Conservation (phyloP, 2,797 vertebrate genomes). For the Atherinosoma microstoma region DNA sequence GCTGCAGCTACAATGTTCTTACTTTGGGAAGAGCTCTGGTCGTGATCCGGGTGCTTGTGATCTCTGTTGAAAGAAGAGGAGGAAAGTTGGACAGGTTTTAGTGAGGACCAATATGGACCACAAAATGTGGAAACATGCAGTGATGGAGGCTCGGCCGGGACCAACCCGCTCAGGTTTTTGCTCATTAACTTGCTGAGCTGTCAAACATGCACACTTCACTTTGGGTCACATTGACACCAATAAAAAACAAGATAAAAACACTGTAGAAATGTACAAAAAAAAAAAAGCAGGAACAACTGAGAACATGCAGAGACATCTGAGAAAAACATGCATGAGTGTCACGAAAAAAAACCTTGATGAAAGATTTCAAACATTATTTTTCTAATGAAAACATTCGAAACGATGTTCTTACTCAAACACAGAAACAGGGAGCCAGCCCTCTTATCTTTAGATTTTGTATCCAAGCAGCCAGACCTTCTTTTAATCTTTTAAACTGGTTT, state of each 20-base stretch:
- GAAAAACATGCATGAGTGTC: neutral
- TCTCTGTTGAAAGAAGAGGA: constrained; percentile 53
- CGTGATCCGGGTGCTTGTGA: constrained; percentile 48
- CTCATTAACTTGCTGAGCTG: constrained; percentile 11
- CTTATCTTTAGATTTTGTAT: neutral
- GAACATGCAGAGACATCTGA: constrained; percentile 12
- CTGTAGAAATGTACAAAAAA: neutral
- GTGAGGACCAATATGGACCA: neutral
- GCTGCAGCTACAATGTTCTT: constrained; percentile 26
- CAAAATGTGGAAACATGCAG: constrained; percentile 15
- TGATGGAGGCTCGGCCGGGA: constrained; percentile 37
- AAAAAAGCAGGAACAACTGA: neutral
- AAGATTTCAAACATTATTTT: neutral
- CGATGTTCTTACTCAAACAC: neutral
- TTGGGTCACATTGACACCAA: constrained; percentile 7
- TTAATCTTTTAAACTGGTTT: neutral
- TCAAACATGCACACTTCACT: constrained; percentile 18
- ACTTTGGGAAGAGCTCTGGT: constrained; percentile 85
- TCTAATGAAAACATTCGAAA: neutral
- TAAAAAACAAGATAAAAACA: neutral
- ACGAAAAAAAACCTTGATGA: neutral
- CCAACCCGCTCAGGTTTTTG: neutral
- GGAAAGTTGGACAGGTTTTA: constrained; percentile 19
- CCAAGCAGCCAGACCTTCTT: neutral
- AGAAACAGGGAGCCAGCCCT: neutral